Base-by-base conservation (phyloP, 2,113 vertebrate species). In the Ptyas mucosa region DNA sequence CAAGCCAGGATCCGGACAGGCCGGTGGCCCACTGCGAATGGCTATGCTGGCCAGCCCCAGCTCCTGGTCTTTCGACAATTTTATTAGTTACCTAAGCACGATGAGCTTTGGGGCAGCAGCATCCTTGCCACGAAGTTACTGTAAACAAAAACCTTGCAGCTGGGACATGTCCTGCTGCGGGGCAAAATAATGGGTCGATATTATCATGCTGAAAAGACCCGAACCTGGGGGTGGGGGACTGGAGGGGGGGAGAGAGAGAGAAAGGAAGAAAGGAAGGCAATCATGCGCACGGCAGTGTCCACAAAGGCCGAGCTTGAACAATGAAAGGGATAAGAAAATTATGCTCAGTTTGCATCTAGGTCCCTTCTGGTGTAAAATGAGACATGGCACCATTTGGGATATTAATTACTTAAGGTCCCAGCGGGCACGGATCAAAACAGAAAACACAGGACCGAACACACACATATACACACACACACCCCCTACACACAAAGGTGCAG, bases 251-350 rank as follows among this genome's bases (percentile, higher is more conserved):
- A 6, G 46, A 7, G 46, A 21, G 18, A 39, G 69, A 43, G 34
- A 81, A 81, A 39, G 69, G 69, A 81, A 81, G 75, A 81, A 81
- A 81, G 75, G 34, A 23, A 88, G 26, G 49, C 86, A 52, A 49
- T 52, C 61, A 46, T 53, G 64, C 24, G 23, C 26, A 34, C 43
- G 61, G 57, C 29, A 2, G n/a, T 26, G 23, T 23, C 49, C 57
- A 18, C 21, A 64, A 86, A 85, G 54, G 39, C 21, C 86, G 57
- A 75, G 1, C 23, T 55, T 10, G 85, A 85, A 57, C 53, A 54
- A 85, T 90, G n/a, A 61, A 52, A 53, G 7, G 75, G 75, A 86
- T 58, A 23, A 90, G 54, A 55, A 55, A 89, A 89, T 89, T 85
- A 46, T 58, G 88, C 52, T 85, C 88, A 1, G 39, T 58, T 53